Percentiles rank a stretch among this genome's conserved stretches.
phyloP scores from a whole-genome alignment of 2,113 vertebrate genomes.

The Zapornia atra region DNA sequence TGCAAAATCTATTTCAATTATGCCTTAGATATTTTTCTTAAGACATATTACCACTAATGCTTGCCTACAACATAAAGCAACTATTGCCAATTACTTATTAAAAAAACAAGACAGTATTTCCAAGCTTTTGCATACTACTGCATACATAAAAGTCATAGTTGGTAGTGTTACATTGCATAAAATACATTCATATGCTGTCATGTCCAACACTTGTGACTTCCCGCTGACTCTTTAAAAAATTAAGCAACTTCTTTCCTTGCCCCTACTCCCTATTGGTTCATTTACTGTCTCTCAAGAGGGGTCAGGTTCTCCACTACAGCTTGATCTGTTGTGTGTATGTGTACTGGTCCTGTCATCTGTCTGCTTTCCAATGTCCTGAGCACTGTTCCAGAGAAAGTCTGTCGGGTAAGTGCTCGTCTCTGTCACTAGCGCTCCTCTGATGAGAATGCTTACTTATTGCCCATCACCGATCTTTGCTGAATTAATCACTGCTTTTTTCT shows the following conservation, averaged over 20 bases:
- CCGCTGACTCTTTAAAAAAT: background rate
- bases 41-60: background rate
- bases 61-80: slow-evolving; percentile 54
- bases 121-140: slow-evolving; percentile 33
- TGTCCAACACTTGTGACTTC: slow-evolving; percentile 24
- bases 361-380: background rate
- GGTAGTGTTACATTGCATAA: slow-evolving; percentile 5
- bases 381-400: background rate
- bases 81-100: slow-evolving; percentile 45
- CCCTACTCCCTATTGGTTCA: background rate
- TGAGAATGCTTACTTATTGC: background rate
- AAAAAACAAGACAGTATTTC: slow-evolving; percentile 40
- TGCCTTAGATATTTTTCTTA: slow-evolving; percentile 41
- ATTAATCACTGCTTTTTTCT: background rate
- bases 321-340: background rate
- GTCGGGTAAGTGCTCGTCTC: background rate
- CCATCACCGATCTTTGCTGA: background rate
- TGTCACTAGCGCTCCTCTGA: background rate
- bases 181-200: slow-evolving; percentile 30
- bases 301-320: background rate
- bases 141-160: slow-evolving; percentile 42
- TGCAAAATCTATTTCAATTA: slow-evolving; percentile 47
- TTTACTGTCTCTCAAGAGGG: background rate
- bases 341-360: background rate
- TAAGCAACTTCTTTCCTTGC: background rate